Evolutionary conservation across 35 echinoderm and acorn worm species (phyloP).

Genomic region (Apostichopus japonicus): DNA sequence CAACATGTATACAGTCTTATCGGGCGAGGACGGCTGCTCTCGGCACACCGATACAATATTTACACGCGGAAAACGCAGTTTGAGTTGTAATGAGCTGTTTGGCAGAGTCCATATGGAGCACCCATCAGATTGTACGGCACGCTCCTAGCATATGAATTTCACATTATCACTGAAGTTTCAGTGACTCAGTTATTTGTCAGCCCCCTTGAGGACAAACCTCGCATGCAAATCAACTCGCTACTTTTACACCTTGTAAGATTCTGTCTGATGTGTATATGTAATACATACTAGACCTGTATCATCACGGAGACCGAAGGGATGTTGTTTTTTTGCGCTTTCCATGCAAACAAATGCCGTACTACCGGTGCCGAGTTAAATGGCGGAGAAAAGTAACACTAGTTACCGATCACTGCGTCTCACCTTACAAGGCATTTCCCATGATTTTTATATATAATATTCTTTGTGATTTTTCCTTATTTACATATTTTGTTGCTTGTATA

Average conservation of each 20-base stretch:
- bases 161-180: background rate
- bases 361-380: too few relatives aligned
- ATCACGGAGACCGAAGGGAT: background rate
- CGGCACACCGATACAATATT: constrained; percentile 21
- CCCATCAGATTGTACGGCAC: constrained; percentile 11
- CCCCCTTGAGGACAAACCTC: background rate
- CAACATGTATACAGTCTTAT: background rate
- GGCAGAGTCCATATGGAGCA: background rate
- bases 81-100: background rate
- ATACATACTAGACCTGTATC: background rate
- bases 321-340: too few relatives aligned
- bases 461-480: too few relatives aligned
- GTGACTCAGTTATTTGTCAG: constrained; percentile 15
- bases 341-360: too few relatives aligned
- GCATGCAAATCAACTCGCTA: background rate
- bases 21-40: background rate
- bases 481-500: too few relatives aligned
- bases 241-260: background rate
- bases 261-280: constrained; percentile 7
- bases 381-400: too few relatives aligned
- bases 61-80: constrained; percentile 10
- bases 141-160: constrained; percentile 15
- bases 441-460: too few relatives aligned
- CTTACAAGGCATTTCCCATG: too few relatives aligned
- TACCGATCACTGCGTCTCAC: too few relatives aligned